Base-by-base conservation (phyloP, 2,888 invertebrate genomes). In the Drosophila melanosoma region DNA sequence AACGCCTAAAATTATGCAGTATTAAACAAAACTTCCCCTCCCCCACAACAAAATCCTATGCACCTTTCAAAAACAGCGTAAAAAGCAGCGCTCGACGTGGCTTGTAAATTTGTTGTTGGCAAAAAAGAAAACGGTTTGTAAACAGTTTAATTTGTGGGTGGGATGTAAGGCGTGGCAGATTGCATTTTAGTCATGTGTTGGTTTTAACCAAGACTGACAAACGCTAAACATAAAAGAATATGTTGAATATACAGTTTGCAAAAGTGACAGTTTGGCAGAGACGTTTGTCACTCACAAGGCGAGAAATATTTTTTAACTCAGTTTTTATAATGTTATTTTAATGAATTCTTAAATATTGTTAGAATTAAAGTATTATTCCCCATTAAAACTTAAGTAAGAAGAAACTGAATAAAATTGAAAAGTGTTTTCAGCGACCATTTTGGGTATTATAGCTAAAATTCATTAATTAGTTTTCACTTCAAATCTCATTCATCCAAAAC, bases 1-100 rank as follows among this genome's bases (percentile, higher is more conserved):
- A 69, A 74, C 82, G 87, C 90, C 90, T 89, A 79, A 87, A 89
- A 88, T 88, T 86, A 87, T 89, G 82, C 87, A 79, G 82, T 86
- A 82, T 76, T 89, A 82, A 85, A 83, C 79, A 75, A 70, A 69
- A 60, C 42, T 26, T 2, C 26, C 26, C 26, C 26, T 26, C 59
- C 68, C 52, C 38, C 42, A 26, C 38, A 35, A 36, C 60, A 45
- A 62, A 83, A 74, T 79, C 70, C 36, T 36, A 60, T 53, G 48
- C 77, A 77, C 78, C 80, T 70, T 81, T 76, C 65, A 76, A 74
- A 82, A 76, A 78, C 54, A 32, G 23, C 12, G 11, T 8, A 32
- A 54, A 38, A 23, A 23, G 52, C 56, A 75, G 52, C 62, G 57
- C 69, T 72, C 73, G 69, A 76, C 73, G 42, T 11, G 56, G 74